These are phyloP conservation scores for Labrus mixtus DNA, from an alignment of 2,113 vertebrate genomes.

Conservation along the genomic window DNA sequence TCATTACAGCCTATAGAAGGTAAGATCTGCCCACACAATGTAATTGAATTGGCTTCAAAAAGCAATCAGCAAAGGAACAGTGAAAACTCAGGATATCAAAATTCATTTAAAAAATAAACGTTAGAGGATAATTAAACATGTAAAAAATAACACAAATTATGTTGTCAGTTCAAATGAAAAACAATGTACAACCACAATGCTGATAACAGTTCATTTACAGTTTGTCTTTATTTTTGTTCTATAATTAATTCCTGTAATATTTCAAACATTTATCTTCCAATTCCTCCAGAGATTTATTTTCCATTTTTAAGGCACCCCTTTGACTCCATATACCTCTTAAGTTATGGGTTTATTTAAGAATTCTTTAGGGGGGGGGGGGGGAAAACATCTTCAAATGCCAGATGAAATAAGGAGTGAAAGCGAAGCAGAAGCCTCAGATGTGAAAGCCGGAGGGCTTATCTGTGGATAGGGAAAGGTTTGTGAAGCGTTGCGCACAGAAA, in stretches of 20 bases:
- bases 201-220: no score
- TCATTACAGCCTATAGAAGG: no score
- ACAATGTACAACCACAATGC: no score
- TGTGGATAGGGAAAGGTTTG: constrained; percentile 31
- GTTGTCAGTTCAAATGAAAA: no score
- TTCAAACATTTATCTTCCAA: background rate
- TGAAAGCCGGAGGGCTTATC: constrained; percentile 52
- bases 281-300: background rate
- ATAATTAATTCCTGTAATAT: background rate
- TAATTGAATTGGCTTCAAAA: no score
- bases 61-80: no score
- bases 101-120: no score
- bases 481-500: constrained; percentile 46
- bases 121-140: no score
- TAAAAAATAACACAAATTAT: no score
- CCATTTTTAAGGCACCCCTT: no score
- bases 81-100: no score
- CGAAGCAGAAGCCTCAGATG: constrained; percentile 41
- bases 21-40: no score
- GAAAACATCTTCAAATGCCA: constrained; percentile 24
- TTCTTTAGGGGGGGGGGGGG: background rate
- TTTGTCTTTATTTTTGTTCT: background rate
- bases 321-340: background rate
- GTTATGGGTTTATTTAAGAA: background rate
- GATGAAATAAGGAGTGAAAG: constrained; percentile 48